Evolutionary conservation across 1,140 invertebrate genomes (phyloP).

Genomic region (Eupristina koningsbergeri): DNA sequence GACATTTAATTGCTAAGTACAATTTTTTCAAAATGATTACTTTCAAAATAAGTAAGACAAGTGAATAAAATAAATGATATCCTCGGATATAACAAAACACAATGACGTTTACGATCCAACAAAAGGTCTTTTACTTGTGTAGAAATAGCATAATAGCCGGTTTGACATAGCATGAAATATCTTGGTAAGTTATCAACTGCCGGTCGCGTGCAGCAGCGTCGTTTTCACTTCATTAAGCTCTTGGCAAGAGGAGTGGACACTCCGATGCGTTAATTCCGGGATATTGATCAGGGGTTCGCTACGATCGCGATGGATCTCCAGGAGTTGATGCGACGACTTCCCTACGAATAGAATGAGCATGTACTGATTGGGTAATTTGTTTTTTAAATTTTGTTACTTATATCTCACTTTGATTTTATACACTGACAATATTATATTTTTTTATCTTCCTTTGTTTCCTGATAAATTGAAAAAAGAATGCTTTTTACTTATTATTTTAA

Average conservation of each 20-base stretch:
- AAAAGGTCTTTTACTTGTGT: too few species aligned
- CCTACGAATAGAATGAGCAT: constrained; percentile 55
- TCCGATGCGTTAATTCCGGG: constrained; percentile 64
- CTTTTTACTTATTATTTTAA: too few species aligned
- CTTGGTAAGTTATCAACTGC: constrained; percentile 59
- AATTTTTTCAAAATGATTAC: not conserved
- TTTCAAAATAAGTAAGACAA: not conserved
- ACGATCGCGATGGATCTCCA: constrained; percentile 58
- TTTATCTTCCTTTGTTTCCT: too few species aligned
- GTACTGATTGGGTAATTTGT: not conserved
- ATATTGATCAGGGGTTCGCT: constrained; percentile 59
- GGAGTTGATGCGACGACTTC: constrained; percentile 59
- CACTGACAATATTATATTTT: too few species aligned
- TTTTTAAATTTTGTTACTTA: too few species aligned
- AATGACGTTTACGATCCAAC: too few species aligned
- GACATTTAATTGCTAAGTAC: not conserved
- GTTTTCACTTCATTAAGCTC: constrained; percentile 69
- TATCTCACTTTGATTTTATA: too few species aligned
- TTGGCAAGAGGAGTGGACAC: constrained; percentile 62
- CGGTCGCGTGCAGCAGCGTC: constrained; percentile 66
- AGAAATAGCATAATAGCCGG: too few species aligned
- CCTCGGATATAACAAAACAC: too few species aligned
- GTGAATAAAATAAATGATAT: not conserved
- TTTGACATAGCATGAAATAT: too few species aligned
- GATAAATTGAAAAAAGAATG: too few species aligned